Percentiles rank a stretch among this genome's conserved stretches.
Conservation (phyloP, 2,888 invertebrate species). For the Scelioninae gen. 1 region DNA sequence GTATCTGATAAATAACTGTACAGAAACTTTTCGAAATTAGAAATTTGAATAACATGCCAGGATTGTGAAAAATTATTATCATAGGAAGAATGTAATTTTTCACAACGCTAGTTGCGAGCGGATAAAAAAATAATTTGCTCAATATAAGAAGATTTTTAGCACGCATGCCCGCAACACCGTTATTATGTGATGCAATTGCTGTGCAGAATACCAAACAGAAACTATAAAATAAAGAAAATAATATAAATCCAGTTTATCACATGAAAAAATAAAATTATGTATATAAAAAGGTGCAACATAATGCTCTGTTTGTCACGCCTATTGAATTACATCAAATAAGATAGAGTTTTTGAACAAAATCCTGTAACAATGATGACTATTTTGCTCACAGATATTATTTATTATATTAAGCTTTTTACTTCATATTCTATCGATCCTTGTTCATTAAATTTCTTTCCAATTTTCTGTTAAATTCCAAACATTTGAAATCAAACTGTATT, state of each 20-base stretch:
- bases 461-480: too few species aligned
- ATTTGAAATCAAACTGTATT: too few species aligned
- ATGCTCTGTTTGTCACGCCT: not conserved
- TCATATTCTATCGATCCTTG: too few species aligned
- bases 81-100: conserved; percentile 23
- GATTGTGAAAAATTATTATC: conserved; percentile 8
- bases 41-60: too few species aligned
- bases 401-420: too few species aligned
- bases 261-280: not conserved
- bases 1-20: too few species aligned
- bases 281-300: not conserved
- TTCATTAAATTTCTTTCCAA: too few species aligned
- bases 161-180: conserved; percentile 29
- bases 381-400: not conserved
- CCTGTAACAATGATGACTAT: not conserved
- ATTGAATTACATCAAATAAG: not conserved
- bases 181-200: conserved; percentile 37
- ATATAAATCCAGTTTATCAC: conserved; percentile 18
- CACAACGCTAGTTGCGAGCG: conserved; percentile 22
- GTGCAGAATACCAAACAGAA: conserved; percentile 38
- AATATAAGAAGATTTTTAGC: conserved; percentile 47
- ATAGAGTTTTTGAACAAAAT: not conserved
- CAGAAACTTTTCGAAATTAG: too few species aligned
- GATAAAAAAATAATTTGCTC: conserved; percentile 26
- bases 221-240: conserved; percentile 6